Evolutionary conservation across 2,113 vertebrate species (phyloP).

Genomic region (Platycercus adscitus): DNA sequence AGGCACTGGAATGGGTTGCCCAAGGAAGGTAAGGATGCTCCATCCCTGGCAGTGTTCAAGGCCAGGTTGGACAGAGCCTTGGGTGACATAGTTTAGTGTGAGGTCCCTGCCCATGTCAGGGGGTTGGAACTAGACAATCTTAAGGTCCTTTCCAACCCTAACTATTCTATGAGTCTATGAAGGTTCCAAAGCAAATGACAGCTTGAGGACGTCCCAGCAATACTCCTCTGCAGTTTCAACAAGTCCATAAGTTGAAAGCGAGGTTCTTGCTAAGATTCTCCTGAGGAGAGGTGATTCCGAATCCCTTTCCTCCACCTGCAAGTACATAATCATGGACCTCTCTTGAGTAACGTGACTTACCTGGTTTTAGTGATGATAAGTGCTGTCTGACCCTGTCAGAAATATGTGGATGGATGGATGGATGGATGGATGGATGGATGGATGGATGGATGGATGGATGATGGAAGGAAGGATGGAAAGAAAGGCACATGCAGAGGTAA

Average conservation of each 20-base stretch:
- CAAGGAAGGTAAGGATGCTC: no score
- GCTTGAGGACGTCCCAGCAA: neutral
- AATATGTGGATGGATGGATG: neutral
- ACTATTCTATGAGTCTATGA: no score
- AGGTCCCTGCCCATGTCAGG: no score
- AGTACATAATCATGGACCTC: neutral
- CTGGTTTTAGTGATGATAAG: neutral
- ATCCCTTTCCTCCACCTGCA: neutral
- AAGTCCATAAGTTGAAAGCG: neutral
- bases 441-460: neutral
- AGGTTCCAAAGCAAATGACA: neutral
- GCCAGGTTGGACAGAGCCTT: no score
- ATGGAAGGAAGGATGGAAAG: neutral
- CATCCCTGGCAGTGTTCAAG: no score
- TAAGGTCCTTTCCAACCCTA: no score
- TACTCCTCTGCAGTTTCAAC: neutral
- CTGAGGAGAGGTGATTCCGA: neutral
- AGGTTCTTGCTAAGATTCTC: neutral
- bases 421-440: neutral
- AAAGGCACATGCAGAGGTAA: neutral
- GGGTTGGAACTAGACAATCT: no score
- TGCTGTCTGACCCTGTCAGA: neutral
- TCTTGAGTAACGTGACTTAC: neutral
- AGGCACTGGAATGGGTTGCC: no score
- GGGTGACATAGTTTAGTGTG: no score